Evolutionary conservation across 1,140 invertebrate genomes (phyloP).

Genomic region (Octopus sinensis): DNA sequence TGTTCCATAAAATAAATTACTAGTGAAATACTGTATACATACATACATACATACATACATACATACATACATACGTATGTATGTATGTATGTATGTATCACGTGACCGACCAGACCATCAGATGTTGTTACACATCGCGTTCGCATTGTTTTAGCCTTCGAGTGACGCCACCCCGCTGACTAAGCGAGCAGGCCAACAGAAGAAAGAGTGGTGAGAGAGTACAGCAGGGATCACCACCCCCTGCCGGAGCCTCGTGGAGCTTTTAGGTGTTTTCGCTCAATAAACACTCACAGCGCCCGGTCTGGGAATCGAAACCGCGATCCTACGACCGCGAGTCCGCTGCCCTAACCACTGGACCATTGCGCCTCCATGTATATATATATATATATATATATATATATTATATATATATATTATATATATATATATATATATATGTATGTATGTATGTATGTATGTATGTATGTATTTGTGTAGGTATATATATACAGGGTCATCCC

Average conservation of each 20-base stretch:
- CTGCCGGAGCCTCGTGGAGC: neutral
- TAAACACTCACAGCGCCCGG: neutral
- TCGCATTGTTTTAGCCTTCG: neutral
- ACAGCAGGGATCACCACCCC: neutral
- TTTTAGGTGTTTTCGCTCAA: neutral
- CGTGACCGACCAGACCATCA: neutral
- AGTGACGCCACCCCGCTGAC: too few relatives aligned
- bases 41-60: slow-evolving; percentile 3
- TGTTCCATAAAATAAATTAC: too few relatives aligned
- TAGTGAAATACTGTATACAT: neutral
- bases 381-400: too few relatives aligned
- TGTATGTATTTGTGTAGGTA: too few relatives aligned
- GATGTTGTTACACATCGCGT: neutral
- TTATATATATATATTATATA: too few relatives aligned
- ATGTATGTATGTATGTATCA: neutral
- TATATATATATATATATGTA: too few relatives aligned
- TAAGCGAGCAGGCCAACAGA: neutral
- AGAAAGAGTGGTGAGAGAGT: neutral
- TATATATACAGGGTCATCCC: too few relatives aligned
- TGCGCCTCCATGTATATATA: too few relatives aligned
- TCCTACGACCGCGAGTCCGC: too few relatives aligned
- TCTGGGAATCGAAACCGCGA: too few relatives aligned
- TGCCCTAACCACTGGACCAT: too few relatives aligned
- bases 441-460: too few relatives aligned
- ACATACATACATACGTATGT: neutral